Evolutionary conservation across 2,888 invertebrate genomes (phyloP).

Genomic region (Steromphala cineraria): DNA sequence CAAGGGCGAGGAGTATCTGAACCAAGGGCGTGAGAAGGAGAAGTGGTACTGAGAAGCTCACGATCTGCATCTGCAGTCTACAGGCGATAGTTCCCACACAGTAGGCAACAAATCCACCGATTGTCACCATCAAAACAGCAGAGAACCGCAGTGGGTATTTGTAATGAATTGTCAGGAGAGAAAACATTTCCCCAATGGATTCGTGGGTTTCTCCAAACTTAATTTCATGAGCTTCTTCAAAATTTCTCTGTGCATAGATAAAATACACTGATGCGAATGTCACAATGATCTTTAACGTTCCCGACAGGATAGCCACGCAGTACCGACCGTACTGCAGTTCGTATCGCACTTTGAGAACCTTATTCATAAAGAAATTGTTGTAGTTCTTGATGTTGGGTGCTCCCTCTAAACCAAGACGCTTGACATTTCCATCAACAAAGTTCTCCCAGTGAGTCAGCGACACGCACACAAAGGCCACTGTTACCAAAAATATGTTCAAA

Average conservation of each 20-base stretch:
- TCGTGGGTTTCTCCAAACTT: neutral
- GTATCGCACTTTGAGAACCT: conserved; percentile 20
- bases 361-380: conserved; percentile 33
- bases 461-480: conserved; percentile 49
- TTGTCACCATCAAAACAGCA: neutral
- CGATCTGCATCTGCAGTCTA: conserved; percentile 75
- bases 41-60: conserved; percentile 75
- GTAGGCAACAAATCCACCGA: conserved; percentile 59
- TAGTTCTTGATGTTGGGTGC: neutral
- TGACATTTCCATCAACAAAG: conserved; percentile 54
- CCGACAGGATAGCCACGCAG: conserved; percentile 12
- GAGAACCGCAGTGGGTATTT: neutral
- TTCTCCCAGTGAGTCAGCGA: conserved; percentile 66
- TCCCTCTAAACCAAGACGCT: neutral
- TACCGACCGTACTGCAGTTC: conserved; percentile 35
- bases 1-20: conserved; percentile 33
- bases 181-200: neutral
- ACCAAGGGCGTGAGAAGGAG: conserved; percentile 72
- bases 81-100: conserved; percentile 77
- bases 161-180: too few relatives aligned
- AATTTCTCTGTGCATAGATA: neutral
- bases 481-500: conserved; percentile 33
- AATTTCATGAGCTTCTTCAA: too few relatives aligned
- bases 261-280: conserved; percentile 22
- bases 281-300: conserved; percentile 18